Percentiles rank a stretch among this genome's conserved stretches.
Conservation (phyloP, 2,888 invertebrate genomes). For the Nineta flava region DNA sequence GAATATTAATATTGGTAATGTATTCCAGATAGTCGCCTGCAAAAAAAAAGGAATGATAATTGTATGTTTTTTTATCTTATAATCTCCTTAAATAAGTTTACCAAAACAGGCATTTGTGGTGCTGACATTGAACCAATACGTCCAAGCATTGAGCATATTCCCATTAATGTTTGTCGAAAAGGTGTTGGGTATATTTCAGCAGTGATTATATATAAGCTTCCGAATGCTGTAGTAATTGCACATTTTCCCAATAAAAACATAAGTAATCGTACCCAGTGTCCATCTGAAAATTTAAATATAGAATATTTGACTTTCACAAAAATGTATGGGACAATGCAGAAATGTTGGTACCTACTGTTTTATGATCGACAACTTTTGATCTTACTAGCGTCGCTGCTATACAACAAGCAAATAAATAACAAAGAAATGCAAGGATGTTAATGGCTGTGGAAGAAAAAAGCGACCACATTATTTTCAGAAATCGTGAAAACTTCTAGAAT, state of each 20-base stretch:
- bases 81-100: constrained; percentile 21
- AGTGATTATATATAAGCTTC: constrained; percentile 47
- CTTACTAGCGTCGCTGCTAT: too few relatives aligned
- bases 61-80: too few relatives aligned
- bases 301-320: neutral
- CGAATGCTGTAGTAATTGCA: constrained; percentile 47
- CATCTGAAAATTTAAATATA: neutral
- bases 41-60: constrained; percentile 1
- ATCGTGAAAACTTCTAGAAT: too few relatives aligned
- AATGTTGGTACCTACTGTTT: neutral
- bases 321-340: too few relatives aligned
- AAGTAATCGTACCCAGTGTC: constrained; percentile 22
- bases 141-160: constrained; percentile 47
- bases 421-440: too few relatives aligned
- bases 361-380: too few relatives aligned
- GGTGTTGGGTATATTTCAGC: constrained; percentile 53
- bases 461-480: too few relatives aligned
- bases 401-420: too few relatives aligned
- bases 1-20: too few relatives aligned
- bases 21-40: constrained; percentile 24
- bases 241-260: constrained; percentile 46
- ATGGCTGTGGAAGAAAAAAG: too few relatives aligned
- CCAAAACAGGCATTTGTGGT: constrained; percentile 50
- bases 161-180: constrained; percentile 43
- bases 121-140: constrained; percentile 47